These are phyloP conservation scores for Catalaphyllia jardinei DNA, from an alignment of 64 coral and sea anemone species.

Conservation along the genomic window DNA sequence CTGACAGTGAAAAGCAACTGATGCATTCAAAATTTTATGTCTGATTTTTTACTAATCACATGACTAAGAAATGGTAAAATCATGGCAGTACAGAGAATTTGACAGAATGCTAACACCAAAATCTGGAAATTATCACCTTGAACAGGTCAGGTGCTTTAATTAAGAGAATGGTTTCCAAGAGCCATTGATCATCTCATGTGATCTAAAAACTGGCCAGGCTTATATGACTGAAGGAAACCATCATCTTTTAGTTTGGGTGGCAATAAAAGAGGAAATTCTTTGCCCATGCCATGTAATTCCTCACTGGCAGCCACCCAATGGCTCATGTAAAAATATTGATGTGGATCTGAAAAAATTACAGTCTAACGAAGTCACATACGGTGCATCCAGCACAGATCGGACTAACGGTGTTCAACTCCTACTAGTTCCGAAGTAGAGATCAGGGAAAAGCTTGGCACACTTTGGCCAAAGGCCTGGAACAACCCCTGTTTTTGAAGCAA, in stretches of 20 bases:
- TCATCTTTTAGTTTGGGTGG: conserved; percentile 17
- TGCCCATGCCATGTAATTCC: neutral
- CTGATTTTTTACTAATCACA: neutral
- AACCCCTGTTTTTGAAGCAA: no score
- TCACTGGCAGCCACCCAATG: neutral
- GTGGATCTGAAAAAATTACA: neutral
- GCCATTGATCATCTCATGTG: neutral
- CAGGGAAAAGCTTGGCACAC: neutral
- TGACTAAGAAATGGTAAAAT: neutral
- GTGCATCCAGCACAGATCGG: no score
- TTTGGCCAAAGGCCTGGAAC: neutral
- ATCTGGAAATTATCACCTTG: neutral
- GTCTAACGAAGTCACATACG: neutral
- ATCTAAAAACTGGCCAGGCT: neutral
- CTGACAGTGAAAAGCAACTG: neutral
- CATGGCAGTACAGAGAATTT: neutral
- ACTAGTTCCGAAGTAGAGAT: neutral
- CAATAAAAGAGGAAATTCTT: neutral
- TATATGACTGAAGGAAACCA: conserved; percentile 9
- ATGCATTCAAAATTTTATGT: neutral
- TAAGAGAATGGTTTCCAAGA: conserved; percentile 14
- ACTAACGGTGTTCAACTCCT: neutral
- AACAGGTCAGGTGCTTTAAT: neutral
- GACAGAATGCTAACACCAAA: neutral
- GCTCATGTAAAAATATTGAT: neutral